Base-by-base conservation (phyloP, 2,797 vertebrate species). In the Parauchenoglanis ngamensis region DNA sequence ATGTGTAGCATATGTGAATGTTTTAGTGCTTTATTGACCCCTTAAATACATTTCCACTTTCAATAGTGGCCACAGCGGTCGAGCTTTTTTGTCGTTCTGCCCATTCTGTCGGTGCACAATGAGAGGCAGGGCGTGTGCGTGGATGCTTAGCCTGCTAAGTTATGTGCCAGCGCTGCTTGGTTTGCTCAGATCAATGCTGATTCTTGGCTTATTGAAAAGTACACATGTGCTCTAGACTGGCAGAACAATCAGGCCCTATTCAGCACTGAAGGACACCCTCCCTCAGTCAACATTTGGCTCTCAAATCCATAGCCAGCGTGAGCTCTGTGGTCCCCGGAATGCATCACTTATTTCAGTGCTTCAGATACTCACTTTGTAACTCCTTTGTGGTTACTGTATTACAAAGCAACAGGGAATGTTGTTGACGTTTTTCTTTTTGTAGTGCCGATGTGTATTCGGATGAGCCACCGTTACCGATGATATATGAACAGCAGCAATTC, bases 221-320 rank as follows among this genome's bases (percentile, higher is more conserved):
- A 93, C 94, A 94, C 92, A 93, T 87, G 78, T 88, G 89, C 83
- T 90, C 85, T 93, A 92, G 89, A 92, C 91, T 90, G 86, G 87
- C 78, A 92, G 94, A 95, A 95, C 95, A 96, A 95, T 95, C 91
- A 13, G 59, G 89, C 92, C 88, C 89, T 94, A 94, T 95, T 94
- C 93, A 86, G 90, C 12, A 68, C 85, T 85, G 85, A 91, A 88
- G 87, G 90, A 90, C 89, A 93, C 92, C 92, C 92, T 90, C 94
- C 93, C 89, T 95, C 86, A 61, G 94, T 95, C 94, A 95, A 95
- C 92, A 95, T 76, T 86, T 84, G 88, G 91, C 82, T 92, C 91
- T 88, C 72, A 77, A 89, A 88, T 89, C 89, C 85, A 86, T 77
- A 85, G 80, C 75, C 61, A 59, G 85, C 80, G 83, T 76, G 23